Percentiles rank a stretch among this genome's conserved stretches.
phyloP scores from a whole-genome alignment of 2,113 vertebrate species.

The Onychostruthus taczanowskii region DNA sequence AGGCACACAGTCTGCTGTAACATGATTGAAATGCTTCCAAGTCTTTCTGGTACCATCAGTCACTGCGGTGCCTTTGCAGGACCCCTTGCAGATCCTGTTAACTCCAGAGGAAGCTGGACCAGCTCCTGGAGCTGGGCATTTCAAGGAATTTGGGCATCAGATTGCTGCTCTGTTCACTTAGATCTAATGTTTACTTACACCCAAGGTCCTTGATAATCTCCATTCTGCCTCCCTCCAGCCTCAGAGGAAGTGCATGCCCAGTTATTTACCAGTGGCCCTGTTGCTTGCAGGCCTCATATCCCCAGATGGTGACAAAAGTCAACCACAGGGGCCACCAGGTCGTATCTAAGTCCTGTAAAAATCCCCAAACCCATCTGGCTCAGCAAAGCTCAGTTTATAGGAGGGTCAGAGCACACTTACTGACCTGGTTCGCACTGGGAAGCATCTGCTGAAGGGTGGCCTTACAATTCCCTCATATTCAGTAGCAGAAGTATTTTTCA shows the following conservation, averaged over 20 bases:
- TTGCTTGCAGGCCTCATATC: not conserved
- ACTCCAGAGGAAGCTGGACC: not conserved
- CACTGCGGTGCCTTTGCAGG: not conserved
- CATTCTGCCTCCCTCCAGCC: not conserved
- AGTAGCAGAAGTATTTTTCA: not conserved
- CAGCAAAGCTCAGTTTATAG: not conserved
- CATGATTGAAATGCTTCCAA: not conserved
- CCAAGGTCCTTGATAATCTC: not conserved
- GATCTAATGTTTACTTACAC: not conserved
- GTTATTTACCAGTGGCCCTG: not conserved
- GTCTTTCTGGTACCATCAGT: not conserved
- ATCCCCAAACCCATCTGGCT: not conserved
- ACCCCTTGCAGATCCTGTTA: not conserved
- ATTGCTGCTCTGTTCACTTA: not conserved
- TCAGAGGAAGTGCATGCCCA: not conserved
- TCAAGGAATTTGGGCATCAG: not conserved
- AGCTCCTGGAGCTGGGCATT: not conserved
- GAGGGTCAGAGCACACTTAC: not conserved
- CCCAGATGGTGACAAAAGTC: not conserved
- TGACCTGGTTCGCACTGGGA: not conserved
- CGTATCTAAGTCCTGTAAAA: accelerated
- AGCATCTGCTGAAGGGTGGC: not conserved
- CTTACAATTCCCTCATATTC: not conserved
- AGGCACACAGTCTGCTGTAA: not conserved
- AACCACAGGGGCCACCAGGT: not conserved